Evolutionary conservation across 2,888 invertebrate species (phyloP).

Genomic region (Ophioninae sp.): DNA sequence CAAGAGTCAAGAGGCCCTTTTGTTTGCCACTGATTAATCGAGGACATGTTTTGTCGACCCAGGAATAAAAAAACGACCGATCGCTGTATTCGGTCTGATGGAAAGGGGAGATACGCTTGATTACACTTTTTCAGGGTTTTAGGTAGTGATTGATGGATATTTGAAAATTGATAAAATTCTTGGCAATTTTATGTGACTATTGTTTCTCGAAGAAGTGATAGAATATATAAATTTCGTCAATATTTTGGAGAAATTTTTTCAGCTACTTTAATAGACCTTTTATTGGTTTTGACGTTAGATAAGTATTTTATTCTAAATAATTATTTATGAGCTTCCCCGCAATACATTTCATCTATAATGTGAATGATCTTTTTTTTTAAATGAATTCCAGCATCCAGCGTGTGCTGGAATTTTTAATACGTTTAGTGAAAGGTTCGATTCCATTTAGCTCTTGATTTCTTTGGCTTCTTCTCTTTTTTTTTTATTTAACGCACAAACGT

Average conservation of each 20-base stretch:
- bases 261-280: too few species aligned
- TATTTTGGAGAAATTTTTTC: too few species aligned
- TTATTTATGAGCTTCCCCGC: too few species aligned
- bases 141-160: too few species aligned
- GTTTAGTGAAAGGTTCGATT: not conserved
- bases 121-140: not conserved
- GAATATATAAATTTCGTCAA: too few species aligned
- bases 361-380: not conserved
- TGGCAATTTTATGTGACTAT: too few species aligned
- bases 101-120: not conserved
- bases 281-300: not conserved
- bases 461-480: not conserved
- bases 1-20: slow-evolving; percentile 50
- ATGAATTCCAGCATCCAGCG: not conserved
- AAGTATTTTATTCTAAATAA: not conserved
- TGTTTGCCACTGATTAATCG: not conserved
- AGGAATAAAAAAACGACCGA: not conserved
- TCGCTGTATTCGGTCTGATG: not conserved
- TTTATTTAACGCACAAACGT: not conserved
- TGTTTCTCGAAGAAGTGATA: too few species aligned
- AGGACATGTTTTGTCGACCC: not conserved
- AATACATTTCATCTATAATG: not conserved
- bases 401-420: not conserved
- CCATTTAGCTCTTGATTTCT: not conserved
- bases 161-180: too few species aligned